Conservation (phyloP, 1,140 invertebrate species). For the Conus betulinus region DNA sequence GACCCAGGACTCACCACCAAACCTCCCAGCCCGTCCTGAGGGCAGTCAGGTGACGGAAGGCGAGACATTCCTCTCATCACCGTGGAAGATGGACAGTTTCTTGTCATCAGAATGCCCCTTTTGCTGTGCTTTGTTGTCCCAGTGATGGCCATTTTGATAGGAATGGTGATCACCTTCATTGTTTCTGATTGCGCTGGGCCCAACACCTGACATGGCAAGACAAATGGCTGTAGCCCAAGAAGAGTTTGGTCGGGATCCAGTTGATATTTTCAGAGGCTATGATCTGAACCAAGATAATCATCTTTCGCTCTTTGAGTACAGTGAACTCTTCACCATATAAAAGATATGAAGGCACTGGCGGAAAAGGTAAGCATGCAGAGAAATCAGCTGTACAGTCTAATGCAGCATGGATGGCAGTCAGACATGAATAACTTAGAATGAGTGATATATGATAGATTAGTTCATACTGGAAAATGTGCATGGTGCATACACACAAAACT, state of each 20-base stretch:
- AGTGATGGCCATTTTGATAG: neutral
- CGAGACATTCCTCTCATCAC: neutral
- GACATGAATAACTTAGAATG: no score
- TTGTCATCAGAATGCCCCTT: neutral
- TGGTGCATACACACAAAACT: no score
- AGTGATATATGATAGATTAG: no score
- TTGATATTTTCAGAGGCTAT: conserved; percentile 57
- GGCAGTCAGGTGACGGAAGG: neutral
- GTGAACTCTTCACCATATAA: conserved; percentile 38
- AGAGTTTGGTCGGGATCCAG: conserved; percentile 56
- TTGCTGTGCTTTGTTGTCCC: neutral
- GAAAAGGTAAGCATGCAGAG: neutral
- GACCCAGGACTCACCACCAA: neutral
- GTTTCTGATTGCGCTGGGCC: neutral
- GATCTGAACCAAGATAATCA: conserved; percentile 62
- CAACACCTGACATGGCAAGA: neutral
- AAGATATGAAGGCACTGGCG: conserved; percentile 19
- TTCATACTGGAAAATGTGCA: no score
- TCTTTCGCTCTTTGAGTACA: conserved; percentile 66
- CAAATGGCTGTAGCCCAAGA: conserved; percentile 23
- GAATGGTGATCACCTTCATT: neutral
- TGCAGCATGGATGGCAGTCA: no score
- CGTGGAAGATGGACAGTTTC: neutral
- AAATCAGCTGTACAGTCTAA: neutral
- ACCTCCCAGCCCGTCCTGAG: neutral